Conservation (phyloP, 2,797 vertebrate species). For the Acanthurus tractus region DNA sequence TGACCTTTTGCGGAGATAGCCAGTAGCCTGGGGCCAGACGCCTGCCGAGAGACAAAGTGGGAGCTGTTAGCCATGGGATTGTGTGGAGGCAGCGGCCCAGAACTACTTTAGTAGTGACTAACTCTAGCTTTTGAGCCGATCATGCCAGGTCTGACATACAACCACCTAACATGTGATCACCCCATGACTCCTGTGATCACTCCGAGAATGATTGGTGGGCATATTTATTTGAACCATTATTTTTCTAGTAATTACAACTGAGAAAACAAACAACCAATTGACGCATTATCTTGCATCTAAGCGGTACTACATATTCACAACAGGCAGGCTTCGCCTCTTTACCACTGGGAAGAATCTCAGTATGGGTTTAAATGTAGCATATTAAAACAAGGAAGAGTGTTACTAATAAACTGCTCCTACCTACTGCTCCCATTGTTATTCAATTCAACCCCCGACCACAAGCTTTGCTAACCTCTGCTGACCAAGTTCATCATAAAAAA, state of each 20-base stretch:
- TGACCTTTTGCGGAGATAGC: slow-evolving; percentile 81
- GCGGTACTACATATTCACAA: neutral
- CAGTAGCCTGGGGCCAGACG: slow-evolving; percentile 57
- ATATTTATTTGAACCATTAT: neutral
- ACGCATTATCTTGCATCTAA: neutral
- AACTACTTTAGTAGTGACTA: slow-evolving; percentile 20
- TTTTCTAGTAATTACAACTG: neutral
- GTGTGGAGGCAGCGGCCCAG: slow-evolving; percentile 15
- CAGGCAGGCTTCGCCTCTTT: neutral
- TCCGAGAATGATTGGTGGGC: neutral
- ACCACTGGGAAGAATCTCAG: neutral
- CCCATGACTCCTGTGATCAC: neutral
- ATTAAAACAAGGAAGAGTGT: neutral
- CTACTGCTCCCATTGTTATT: neutral
- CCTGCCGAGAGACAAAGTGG: slow-evolving; percentile 70
- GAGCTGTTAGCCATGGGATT: slow-evolving; percentile 45
- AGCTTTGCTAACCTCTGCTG: slow-evolving; percentile 2
- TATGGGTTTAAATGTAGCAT: neutral
- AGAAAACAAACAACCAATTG: neutral
- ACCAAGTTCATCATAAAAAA: neutral
- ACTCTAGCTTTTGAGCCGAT: slow-evolving; percentile 12
- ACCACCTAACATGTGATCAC: slow-evolving; percentile 3
- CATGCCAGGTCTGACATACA: neutral
- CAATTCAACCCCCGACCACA: neutral
- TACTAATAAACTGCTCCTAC: slow-evolving; percentile 3